These are phyloP conservation scores for Aphelenchoides avenae DNA, from an alignment of 1,140 invertebrate genomes.

Conservation along the genomic window DNA sequence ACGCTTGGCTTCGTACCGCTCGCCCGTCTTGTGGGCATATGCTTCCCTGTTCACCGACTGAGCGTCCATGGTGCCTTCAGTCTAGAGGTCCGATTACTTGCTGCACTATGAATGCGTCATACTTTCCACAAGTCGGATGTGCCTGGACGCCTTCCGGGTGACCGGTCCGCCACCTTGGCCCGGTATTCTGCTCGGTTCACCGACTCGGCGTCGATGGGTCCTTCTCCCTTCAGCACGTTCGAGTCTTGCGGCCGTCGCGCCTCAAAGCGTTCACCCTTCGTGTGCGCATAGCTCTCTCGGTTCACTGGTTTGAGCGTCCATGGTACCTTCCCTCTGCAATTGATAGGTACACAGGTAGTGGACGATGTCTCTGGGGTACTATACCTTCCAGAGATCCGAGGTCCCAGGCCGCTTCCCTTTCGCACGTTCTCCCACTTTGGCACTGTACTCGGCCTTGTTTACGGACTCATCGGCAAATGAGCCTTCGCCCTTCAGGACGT, in stretches of 20 bases:
- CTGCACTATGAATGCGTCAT: neutral
- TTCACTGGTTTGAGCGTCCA: conserved; percentile 5
- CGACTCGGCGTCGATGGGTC: conserved; percentile 5
- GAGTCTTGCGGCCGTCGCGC: conserved; percentile 25
- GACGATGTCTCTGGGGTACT: no score
- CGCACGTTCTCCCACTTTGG: conserved; percentile 28
- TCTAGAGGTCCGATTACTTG: no score
- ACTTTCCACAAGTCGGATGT: conserved; percentile 32
- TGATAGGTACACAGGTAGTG: neutral
- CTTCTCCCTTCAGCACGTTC: conserved; percentile 26
- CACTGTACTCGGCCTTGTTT: conserved; percentile 17
- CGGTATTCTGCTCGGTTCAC: conserved; percentile 18
- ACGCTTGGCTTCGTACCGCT: conserved; percentile 7
- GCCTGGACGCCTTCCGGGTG: conserved; percentile 3
- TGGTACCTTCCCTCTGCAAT: neutral
- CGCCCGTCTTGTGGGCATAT: conserved; percentile 3
- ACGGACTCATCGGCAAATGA: conserved; percentile 12
- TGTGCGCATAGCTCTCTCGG: conserved; percentile 11
- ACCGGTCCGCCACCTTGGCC: conserved; percentile 29
- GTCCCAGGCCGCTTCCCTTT: conserved; percentile 10
- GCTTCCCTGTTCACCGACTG: neutral
- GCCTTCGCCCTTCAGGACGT: conserved; percentile 18
- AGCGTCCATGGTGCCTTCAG: no score
- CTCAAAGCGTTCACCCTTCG: conserved; percentile 26
- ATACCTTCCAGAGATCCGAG: conserved; percentile 32